A percentile compares a stretch with the other conserved stretches of the same genome.
Conservation (phyloP, 2,113 vertebrate species). For the Dipodomys merriami region DNA sequence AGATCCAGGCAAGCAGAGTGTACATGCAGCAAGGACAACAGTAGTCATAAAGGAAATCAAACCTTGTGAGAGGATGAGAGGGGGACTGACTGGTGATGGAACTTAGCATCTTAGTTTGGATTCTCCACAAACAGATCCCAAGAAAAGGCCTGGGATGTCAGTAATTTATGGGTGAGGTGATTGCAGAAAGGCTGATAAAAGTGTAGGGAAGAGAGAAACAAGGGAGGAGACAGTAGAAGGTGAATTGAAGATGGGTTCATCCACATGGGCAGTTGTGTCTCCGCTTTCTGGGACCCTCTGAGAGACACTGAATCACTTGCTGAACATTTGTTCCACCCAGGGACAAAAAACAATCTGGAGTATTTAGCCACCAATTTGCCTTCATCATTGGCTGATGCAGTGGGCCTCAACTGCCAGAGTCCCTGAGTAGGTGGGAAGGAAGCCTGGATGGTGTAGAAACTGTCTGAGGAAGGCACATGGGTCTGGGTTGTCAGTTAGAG, state of each 20-base stretch:
- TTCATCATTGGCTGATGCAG: neutral
- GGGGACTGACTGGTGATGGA: too few relatives aligned
- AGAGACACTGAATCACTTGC: neutral
- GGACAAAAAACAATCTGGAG: neutral
- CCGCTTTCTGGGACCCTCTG: neutral
- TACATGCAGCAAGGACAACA: neutral
- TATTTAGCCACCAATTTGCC: neutral
- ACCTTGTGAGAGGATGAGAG: neutral
- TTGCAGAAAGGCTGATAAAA: neutral
- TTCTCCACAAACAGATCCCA: neutral
- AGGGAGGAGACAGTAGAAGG: neutral
- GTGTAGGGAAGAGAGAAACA: neutral
- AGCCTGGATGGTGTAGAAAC: neutral
- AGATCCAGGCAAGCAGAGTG: neutral
- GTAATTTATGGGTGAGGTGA: neutral
- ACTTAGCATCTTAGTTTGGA: too few relatives aligned
- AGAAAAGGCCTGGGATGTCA: neutral
- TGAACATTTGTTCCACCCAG: neutral
- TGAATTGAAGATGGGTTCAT: neutral
- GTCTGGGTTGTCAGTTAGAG: rapidly evolving
- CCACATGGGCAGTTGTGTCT: neutral
- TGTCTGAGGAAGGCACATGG: neutral
- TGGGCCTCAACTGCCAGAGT: neutral
- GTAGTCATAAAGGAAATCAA: neutral
- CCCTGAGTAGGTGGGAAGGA: neutral